Evolutionary conservation across 2,797 vertebrate species (phyloP).

Genomic region (Clarias platycephalus): DNA sequence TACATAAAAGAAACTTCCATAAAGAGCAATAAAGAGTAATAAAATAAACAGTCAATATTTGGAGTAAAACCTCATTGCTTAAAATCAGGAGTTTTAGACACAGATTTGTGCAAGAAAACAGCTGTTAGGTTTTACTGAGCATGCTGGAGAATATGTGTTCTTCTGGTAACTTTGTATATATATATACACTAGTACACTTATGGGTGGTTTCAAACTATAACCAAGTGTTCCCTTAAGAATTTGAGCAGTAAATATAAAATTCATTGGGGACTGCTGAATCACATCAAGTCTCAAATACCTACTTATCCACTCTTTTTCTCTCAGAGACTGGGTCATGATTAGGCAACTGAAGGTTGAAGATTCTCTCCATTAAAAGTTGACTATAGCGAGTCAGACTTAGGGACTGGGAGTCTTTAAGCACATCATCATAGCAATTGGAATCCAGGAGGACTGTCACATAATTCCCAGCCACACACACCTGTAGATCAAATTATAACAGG

Average conservation of each 20-base stretch:
- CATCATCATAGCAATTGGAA: slow-evolving; percentile 76
- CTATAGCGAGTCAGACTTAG: slow-evolving; percentile 74
- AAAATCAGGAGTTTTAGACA: too few species aligned
- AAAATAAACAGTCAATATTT: too few species aligned
- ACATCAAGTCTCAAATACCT: slow-evolving; percentile 59
- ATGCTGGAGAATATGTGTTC: too few species aligned
- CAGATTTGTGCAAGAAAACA: too few species aligned
- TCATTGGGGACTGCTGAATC: not conserved
- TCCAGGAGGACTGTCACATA: slow-evolving; percentile 86
- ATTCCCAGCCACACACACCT: slow-evolving; percentile 81
- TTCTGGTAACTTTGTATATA: too few species aligned
- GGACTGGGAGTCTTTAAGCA: slow-evolving; percentile 72
- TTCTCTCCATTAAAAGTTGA: slow-evolving; percentile 70
- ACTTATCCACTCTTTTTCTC: slow-evolving; percentile 76
- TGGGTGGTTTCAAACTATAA: too few species aligned
- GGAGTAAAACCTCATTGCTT: too few species aligned
- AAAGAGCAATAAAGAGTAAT: too few species aligned
- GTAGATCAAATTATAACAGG: slow-evolving; percentile 29
- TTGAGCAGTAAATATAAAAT: not conserved
- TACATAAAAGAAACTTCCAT: too few species aligned
- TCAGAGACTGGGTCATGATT: slow-evolving; percentile 64
- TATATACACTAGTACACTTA: too few species aligned
- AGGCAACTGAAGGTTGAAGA: slow-evolving; percentile 78
- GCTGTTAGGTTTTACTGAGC: too few species aligned
- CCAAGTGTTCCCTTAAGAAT: too few species aligned